phyloP scores from a whole-genome alignment of 2,888 invertebrate genomes.

The Trachelus iudaicus region DNA sequence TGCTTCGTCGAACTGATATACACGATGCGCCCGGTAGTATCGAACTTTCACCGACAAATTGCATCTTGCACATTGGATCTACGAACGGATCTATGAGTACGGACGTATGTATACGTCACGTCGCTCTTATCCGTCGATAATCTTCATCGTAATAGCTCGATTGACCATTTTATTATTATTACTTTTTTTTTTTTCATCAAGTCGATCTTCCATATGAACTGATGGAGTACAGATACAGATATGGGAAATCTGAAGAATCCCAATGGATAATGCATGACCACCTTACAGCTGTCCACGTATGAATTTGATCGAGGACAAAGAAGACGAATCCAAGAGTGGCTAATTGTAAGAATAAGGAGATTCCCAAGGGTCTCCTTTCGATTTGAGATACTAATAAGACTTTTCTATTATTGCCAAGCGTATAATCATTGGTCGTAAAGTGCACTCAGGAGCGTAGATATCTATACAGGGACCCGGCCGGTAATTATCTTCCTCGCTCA shows the following conservation, averaged over 20 bases:
- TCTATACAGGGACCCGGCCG: conserved; percentile 1
- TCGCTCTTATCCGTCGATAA: background rate
- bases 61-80: background rate
- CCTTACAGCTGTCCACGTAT: background rate
- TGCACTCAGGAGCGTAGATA: conserved; percentile 26
- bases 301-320: background rate
- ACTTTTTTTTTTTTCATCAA: background rate
- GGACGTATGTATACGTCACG: background rate
- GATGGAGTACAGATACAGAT: too few relatives aligned
- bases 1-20: conserved; percentile 38
- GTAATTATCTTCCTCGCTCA: conserved; percentile 19
- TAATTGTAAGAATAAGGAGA: background rate
- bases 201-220: background rate
- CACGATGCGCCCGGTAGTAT: background rate
- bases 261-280: too few relatives aligned
- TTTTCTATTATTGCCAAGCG: conserved; percentile 32
- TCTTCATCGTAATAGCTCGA: background rate
- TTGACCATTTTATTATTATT: background rate
- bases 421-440: conserved; percentile 50
- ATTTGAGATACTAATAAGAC: conserved; percentile 43
- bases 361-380: conserved; percentile 25
- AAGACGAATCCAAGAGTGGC: background rate
- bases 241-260: background rate
- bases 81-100: too few relatives aligned
- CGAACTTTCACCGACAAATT: background rate